A percentile compares a stretch with the other conserved stretches of the same genome.
phyloP scores from a whole-genome alignment of 2,113 vertebrate genomes.

The Lathamus discolor region DNA sequence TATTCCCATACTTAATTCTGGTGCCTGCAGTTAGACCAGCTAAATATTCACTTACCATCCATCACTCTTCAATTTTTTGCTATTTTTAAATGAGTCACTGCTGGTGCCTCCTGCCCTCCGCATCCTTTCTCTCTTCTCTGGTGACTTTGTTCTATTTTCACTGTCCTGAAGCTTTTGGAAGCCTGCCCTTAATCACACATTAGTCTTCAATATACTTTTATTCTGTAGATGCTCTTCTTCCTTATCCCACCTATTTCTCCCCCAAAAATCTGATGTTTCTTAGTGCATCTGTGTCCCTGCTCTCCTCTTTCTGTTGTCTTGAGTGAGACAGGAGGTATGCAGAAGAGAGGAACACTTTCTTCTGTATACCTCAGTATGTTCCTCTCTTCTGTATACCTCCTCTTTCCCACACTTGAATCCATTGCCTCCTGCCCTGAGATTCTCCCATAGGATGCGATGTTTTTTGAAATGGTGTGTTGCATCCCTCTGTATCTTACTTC shows the following conservation, averaged over 20 bases:
- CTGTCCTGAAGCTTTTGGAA: not conserved
- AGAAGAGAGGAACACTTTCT: not conserved
- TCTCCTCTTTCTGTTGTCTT: not conserved
- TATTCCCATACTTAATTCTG: not conserved
- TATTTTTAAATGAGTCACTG: not conserved
- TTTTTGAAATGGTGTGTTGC: not conserved
- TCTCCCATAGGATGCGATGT: not conserved
- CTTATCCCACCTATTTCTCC: not conserved
- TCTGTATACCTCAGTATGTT: not conserved
- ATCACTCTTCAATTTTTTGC: not conserved
- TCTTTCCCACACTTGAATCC: not conserved
- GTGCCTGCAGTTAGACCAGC: not conserved
- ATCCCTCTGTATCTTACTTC: not conserved
- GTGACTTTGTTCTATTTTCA: not conserved
- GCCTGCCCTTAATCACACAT: not conserved
- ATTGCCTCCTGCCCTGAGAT: not conserved
- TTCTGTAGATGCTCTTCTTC: not conserved
- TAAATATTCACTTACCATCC: not conserved
- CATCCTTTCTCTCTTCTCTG: not conserved
- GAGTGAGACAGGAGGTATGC: not conserved
- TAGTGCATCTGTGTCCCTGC: not conserved
- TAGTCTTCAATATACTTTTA: not conserved
- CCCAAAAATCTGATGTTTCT: not conserved
- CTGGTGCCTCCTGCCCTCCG: not conserved
- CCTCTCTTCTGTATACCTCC: not conserved